A percentile compares a stretch with the other conserved stretches of the same genome.
Conservation (phyloP, 2,113 vertebrate genomes). For the Illadopsis cleaveri region DNA sequence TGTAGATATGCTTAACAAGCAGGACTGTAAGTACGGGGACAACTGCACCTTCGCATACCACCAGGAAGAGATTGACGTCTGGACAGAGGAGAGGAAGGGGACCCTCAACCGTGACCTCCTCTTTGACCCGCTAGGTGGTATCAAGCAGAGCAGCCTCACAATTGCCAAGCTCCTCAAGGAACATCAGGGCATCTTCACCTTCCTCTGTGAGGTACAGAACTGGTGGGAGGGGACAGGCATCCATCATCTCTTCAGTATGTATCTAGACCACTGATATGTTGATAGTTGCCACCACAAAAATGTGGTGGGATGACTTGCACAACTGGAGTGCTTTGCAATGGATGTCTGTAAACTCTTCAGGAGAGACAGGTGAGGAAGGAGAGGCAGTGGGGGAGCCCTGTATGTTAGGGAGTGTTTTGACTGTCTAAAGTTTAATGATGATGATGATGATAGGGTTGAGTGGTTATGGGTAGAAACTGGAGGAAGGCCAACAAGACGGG, state of each 20-base stretch:
- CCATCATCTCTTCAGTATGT: neutral
- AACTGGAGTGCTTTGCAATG: neutral
- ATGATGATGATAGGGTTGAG: neutral
- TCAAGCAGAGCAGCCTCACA: conserved; percentile 79
- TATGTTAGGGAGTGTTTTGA: neutral
- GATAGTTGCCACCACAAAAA: neutral
- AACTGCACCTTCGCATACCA: conserved; percentile 95
- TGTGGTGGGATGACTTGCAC: neutral
- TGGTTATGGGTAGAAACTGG: neutral
- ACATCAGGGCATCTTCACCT: conserved; percentile 89
- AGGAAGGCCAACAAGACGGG: neutral
- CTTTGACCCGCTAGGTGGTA: conserved; percentile 78
- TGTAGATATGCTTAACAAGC: conserved; percentile 88
- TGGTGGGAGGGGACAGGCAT: neutral
- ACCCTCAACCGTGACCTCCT: conserved; percentile 86
- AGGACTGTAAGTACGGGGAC: conserved; percentile 90
- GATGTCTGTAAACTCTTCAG: neutral
- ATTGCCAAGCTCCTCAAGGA: conserved; percentile 85
- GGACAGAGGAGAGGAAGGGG: conserved; percentile 91
- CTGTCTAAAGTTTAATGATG: neutral
- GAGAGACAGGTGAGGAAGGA: neutral
- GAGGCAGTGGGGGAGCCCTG: neutral
- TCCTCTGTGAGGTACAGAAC: conserved; percentile 89
- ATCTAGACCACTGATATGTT: neutral
- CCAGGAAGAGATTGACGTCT: conserved; percentile 97